These are phyloP conservation scores for Nasalis larvatus DNA, from an alignment of 2,113 vertebrate species.

Conservation along the genomic window DNA sequence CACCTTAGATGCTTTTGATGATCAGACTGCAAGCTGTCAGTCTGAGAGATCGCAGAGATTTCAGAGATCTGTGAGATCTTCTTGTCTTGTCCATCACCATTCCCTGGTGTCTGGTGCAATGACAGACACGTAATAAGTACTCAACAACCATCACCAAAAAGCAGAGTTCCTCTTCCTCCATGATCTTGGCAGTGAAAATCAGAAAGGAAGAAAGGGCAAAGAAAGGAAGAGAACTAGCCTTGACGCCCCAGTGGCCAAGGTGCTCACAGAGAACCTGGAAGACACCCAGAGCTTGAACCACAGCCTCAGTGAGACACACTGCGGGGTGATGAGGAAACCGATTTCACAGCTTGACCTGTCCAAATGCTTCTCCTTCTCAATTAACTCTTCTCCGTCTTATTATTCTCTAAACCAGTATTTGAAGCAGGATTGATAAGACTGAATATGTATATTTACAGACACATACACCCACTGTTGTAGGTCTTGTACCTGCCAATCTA, in stretches of 20 bases:
- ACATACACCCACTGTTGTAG: accelerated
- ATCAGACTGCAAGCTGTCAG: background rate
- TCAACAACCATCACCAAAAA: background rate
- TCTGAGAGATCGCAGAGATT: too few species aligned
- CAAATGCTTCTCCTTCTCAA: background rate
- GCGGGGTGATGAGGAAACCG: accelerated
- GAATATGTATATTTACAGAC: background rate
- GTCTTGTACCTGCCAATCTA: too few species aligned
- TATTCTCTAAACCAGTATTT: background rate
- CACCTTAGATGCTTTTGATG: background rate
- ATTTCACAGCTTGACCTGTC: background rate
- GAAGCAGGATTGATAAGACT: background rate
- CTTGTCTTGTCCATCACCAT: background rate
- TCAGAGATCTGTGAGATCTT: background rate
- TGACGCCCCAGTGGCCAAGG: background rate
- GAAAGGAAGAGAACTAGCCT: background rate
- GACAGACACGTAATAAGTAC: background rate
- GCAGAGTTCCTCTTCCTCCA: background rate
- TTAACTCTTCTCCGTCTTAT: background rate
- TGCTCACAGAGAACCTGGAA: background rate
- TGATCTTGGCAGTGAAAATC: background rate
- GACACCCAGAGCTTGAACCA: background rate
- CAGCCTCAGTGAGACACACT: accelerated
- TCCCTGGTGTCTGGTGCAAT: background rate
- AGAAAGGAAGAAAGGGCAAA: background rate